Evolutionary conservation across 2,113 vertebrate species (phyloP).

Genomic region (Epinephelus fuscoguttatus): DNA sequence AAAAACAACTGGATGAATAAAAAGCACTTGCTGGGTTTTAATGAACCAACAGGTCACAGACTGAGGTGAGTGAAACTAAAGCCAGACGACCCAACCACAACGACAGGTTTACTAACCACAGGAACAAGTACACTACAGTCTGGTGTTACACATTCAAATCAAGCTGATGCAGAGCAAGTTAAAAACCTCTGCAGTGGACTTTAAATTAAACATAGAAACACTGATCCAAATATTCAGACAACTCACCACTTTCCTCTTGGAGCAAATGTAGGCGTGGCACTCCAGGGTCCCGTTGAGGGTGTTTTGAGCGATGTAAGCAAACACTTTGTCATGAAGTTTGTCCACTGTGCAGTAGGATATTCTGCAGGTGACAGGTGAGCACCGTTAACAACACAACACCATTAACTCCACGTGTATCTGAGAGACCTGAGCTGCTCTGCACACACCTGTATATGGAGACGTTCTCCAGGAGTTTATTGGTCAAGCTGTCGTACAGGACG

Average conservation of each 20-base stretch:
- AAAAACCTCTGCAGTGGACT: not conserved
- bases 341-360: slow-evolving; percentile 98
- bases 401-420: not conserved
- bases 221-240: not conserved
- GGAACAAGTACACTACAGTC: not conserved
- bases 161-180: not conserved
- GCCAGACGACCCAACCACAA: not conserved
- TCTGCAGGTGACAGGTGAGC: slow-evolving; percentile 78
- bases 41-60: not conserved
- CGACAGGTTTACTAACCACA: not conserved
- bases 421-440: too few species aligned
- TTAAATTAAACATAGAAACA: not conserved
- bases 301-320: slow-evolving; percentile 96
- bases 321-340: slow-evolving; percentile 94
- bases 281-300: slow-evolving; percentile 92
- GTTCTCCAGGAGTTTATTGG: slow-evolving; percentile 90
- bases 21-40: not conserved
- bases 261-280: slow-evolving; percentile 95
- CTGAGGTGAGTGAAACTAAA: not conserved
- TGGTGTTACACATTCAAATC: not conserved
- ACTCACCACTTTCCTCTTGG: slow-evolving; percentile 95
- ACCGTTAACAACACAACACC: too few species aligned
- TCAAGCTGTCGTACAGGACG: slow-evolving; percentile 85
- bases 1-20: not conserved
- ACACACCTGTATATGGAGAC: slow-evolving; percentile 95